Percentiles rank a stretch among this genome's conserved stretches.
These are phyloP conservation scores for Heterodera filipjevi DNA, from an alignment of 2,888 invertebrate genomes.

Conservation along the genomic window DNA sequence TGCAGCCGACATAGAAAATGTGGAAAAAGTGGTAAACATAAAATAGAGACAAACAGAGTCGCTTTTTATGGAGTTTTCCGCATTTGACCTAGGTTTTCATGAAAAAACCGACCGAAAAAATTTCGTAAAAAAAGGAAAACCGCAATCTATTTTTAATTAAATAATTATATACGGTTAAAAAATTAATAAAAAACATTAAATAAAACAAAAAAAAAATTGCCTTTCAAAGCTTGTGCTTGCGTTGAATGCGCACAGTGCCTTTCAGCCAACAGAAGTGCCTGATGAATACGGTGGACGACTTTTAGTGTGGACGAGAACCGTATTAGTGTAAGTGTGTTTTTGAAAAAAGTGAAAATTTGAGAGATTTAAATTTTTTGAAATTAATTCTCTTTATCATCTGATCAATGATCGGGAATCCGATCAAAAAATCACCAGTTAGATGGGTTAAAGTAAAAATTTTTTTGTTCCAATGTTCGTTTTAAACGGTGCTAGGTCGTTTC, in stretches of 20 bases:
- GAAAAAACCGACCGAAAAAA: too few species aligned
- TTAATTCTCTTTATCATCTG: too few species aligned
- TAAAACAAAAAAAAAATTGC: neutral
- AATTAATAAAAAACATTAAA: neutral
- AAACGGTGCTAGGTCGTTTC: too few species aligned
- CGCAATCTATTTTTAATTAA: neutral
- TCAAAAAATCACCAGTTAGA: too few species aligned
- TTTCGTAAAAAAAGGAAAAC: too few species aligned
- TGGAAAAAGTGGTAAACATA: constrained; percentile 7
- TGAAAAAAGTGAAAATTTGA: too few species aligned
- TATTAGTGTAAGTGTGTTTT: too few species aligned
- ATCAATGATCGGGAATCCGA: too few species aligned
- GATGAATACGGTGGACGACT: neutral
- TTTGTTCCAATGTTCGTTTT: too few species aligned
- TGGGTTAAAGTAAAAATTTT: too few species aligned
- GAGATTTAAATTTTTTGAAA: too few species aligned
- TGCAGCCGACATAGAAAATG: neutral
- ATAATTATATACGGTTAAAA: neutral
- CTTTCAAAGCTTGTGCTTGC: neutral
- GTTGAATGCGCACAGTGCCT: neutral
- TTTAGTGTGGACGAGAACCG: neutral
- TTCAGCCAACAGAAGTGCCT: neutral
- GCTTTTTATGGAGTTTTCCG: neutral
- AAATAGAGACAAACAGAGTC: neutral
- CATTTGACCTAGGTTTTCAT: neutral